Evolutionary conservation across 2,888 invertebrate genomes (phyloP).

Genomic region (Cerceris rybyensis): DNA sequence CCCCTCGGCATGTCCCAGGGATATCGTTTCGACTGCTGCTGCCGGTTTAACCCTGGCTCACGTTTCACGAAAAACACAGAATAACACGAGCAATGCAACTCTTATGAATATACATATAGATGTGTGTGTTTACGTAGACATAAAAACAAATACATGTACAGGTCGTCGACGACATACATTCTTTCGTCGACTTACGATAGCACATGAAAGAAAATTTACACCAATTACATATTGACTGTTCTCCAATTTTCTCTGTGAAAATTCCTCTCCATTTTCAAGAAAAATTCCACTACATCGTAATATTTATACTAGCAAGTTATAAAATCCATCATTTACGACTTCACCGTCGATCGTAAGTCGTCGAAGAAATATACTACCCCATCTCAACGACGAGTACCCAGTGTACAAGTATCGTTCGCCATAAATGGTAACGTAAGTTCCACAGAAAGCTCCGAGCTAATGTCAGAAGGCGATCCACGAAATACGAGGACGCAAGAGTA

Average conservation of each 20-base stretch:
- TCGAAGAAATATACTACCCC: background rate
- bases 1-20: background rate
- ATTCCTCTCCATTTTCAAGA: too few relatives aligned
- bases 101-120: background rate
- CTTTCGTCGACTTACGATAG: too few relatives aligned
- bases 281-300: too few relatives aligned
- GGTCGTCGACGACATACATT: too few relatives aligned
- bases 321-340: too few relatives aligned
- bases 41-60: background rate
- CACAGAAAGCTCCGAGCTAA: constrained; percentile 58
- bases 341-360: too few relatives aligned
- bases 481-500: constrained; percentile 28
- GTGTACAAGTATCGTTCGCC: constrained; percentile 13
- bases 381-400: background rate
- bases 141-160: too few relatives aligned
- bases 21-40: background rate
- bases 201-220: too few relatives aligned
- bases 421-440: constrained; percentile 16
- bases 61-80: background rate
- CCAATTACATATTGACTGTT: too few relatives aligned
- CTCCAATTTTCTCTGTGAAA: too few relatives aligned
- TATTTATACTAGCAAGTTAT: too few relatives aligned
- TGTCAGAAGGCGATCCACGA: constrained; percentile 44
- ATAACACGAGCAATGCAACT: constrained; percentile 38
- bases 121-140: too few relatives aligned